Percentiles rank a stretch among this genome's conserved stretches.
Evolutionary conservation across 2,113 vertebrate species (phyloP).

Genomic region (Sula dactylatra): DNA sequence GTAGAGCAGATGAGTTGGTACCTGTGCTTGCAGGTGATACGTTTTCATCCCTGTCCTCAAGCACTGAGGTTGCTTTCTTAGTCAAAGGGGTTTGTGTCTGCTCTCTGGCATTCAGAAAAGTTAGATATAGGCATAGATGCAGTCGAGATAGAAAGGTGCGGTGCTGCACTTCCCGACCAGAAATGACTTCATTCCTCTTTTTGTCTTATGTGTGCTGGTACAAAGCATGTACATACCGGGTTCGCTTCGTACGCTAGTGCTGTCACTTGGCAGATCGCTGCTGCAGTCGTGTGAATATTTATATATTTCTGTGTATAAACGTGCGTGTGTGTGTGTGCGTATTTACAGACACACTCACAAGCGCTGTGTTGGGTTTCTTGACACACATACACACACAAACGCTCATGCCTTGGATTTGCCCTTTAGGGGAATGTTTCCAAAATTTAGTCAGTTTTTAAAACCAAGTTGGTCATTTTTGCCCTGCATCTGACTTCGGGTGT

Average conservation of each 20-base stretch:
- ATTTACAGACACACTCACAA: neutral
- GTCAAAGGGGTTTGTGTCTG: neutral
- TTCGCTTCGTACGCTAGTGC: neutral
- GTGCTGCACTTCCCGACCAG: neutral
- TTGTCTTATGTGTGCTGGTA: neutral
- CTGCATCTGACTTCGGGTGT: neutral
- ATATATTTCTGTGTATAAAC: neutral
- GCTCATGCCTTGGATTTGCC: accelerated
- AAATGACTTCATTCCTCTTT: neutral
- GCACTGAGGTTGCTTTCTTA: accelerated
- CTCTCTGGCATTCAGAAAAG: neutral
- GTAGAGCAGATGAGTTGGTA: neutral
- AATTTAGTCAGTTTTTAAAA: neutral
- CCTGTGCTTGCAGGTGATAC: neutral
- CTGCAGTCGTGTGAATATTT: neutral
- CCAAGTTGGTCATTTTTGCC: accelerated
- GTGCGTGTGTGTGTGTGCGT: neutral
- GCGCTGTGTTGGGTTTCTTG: neutral
- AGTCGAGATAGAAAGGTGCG: accelerated
- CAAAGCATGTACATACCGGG: accelerated
- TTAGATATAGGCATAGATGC: neutral
- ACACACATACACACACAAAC: neutral
- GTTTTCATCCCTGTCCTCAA: neutral
- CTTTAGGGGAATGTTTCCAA: neutral
- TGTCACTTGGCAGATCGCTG: neutral